Base-by-base conservation (phyloP, 2,113 vertebrate species). In the Piaya cayana region DNA sequence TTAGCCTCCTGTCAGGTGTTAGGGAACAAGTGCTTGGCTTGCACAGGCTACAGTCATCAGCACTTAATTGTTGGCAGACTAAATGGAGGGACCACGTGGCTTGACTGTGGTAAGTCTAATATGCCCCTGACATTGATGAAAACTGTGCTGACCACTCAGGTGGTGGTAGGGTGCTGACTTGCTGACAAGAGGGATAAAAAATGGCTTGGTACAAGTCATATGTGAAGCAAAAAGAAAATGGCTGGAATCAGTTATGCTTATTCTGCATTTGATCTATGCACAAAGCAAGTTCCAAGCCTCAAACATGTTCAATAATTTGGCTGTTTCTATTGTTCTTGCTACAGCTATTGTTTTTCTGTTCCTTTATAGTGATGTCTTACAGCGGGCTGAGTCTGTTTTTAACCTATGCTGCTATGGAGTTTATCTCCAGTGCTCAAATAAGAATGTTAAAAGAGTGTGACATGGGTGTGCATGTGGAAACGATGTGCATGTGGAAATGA, bases 391-490 rank as follows among this genome's bases (percentile, higher is more conserved):
- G 42, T 42, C 69, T 84, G 58, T 45, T 93, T 93, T 86, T 74
- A 79, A 75, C 49, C 36, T 79, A 42, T 53, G 4, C 52, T 82
- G 29, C 50, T 32, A 11, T 42, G 39, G 43, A 64, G 26, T 90
- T 95, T 95, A 95, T 95, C 85, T 82, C 27, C 77, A 65, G 32
- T 59, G 63, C 67, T 93, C 92, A 74, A 65, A 83, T 49, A 67
- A 96, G 42, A 93, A 80, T 26, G 39, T 82, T 94, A 74, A 93
- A 96, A 82, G 62, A 88, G 69, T 74, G 80, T 82, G 88, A 90
- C 80, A 88, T 30, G 59, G 50, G 17, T 88, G 68, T 90, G 92
- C 75, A 63, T 60, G 82, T 90, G 70, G 65, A 92, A 96, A 93
- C 42, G 67, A 93, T 88, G 68, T 90, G 92, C 75, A 63, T 60